Evolutionary conservation across 2,113 vertebrate genomes (phyloP).

Genomic region (Tenrec ecaudatus): DNA sequence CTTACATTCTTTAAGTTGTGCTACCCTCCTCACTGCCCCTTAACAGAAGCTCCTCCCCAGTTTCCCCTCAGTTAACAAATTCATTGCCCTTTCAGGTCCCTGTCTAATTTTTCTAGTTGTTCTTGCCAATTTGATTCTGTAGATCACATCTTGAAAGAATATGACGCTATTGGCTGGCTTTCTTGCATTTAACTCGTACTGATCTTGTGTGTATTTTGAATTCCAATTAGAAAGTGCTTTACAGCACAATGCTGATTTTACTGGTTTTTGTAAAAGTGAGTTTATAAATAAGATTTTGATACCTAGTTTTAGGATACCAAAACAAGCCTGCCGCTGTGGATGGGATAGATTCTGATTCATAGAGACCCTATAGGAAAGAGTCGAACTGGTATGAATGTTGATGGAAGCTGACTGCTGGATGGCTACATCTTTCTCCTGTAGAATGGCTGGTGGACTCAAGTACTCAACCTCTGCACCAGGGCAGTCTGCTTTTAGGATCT

Average conservation of each 20-base stretch:
- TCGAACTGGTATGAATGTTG: too few relatives aligned
- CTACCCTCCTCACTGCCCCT: neutral
- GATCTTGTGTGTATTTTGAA: conserved; percentile 33
- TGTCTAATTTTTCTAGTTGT: neutral
- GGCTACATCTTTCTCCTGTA: too few relatives aligned
- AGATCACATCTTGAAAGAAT: neutral
- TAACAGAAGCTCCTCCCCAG: neutral
- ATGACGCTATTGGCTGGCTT: neutral
- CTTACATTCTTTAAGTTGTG: neutral
- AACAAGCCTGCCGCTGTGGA: too few relatives aligned
- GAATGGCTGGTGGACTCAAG: too few relatives aligned
- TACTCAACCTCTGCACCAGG: too few relatives aligned
- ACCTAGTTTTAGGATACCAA: conserved; percentile 16
- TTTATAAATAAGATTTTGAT: neutral
- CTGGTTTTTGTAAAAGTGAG: conserved; percentile 16
- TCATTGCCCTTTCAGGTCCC: neutral
- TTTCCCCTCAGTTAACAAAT: neutral
- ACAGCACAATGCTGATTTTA: conserved; percentile 28
- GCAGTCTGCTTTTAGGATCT: too few relatives aligned
- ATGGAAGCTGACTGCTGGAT: too few relatives aligned
- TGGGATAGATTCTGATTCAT: too few relatives aligned
- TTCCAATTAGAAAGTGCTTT: conserved; percentile 47
- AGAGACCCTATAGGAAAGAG: too few relatives aligned
- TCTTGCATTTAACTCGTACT: neutral
- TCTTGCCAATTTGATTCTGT: neutral